Conservation (phyloP, 2,113 vertebrate genomes). For the Acinonyx jubatus region DNA sequence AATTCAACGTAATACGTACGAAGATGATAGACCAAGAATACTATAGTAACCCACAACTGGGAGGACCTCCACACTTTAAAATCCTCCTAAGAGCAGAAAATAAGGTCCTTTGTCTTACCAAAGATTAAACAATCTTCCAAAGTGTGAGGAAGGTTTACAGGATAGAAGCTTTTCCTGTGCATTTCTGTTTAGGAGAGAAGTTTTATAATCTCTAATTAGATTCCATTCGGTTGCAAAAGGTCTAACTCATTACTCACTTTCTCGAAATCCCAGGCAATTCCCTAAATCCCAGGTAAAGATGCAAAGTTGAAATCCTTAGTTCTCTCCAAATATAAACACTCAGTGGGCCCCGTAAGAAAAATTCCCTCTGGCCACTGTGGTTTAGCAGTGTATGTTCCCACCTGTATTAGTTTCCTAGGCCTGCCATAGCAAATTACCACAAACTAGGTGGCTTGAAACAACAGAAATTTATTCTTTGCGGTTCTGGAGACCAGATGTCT, state of each 20-base stretch:
- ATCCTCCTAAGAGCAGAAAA: not conserved
- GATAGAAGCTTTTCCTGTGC: not conserved
- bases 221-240: not conserved
- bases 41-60: not conserved
- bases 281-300: not conserved
- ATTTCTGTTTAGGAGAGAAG: not conserved
- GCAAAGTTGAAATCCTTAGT: not conserved
- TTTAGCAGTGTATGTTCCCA: not conserved
- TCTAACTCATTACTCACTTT: not conserved
- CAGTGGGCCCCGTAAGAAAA: not conserved
- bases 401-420: not conserved
- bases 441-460: not conserved
- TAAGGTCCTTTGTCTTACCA: not conserved
- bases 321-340: not conserved
- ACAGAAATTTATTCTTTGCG: not conserved
- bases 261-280: not conserved
- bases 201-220: not conserved
- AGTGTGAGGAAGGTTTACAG: not conserved
- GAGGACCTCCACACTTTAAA: not conserved
- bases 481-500: not conserved
- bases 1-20: not conserved
- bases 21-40: not conserved
- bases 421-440: not conserved
- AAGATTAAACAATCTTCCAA: not conserved
- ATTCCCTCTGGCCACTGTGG: not conserved